Conservation (phyloP, 2,797 vertebrate species). For the Ispidina lecontei region DNA sequence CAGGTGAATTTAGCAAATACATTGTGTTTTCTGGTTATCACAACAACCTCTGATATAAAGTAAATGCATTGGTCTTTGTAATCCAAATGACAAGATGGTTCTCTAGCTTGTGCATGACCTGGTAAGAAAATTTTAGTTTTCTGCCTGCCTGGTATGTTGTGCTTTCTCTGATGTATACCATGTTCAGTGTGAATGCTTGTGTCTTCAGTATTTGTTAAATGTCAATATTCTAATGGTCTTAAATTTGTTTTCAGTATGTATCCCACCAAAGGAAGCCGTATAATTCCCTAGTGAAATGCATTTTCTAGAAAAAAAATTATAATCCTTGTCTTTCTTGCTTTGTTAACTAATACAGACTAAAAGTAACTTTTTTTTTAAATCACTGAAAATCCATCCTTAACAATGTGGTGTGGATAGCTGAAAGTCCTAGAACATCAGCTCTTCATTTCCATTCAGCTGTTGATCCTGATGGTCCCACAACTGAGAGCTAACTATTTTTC, state of each 20-base stretch:
- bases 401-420: background rate
- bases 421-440: background rate
- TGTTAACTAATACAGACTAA: background rate
- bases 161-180: background rate
- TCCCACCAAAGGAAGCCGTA: background rate
- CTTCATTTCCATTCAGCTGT: background rate
- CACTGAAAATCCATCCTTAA: background rate
- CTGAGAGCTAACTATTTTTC: background rate
- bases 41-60: background rate
- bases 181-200: background rate
- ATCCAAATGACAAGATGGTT: background rate
- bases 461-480: background rate
- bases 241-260: background rate
- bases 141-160: slow-evolving; percentile 4
- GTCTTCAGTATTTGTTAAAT: background rate
- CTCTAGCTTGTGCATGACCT: slow-evolving; percentile 2
- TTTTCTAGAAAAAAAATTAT: background rate
- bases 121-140: background rate
- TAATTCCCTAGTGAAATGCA: background rate
- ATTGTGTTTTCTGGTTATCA: background rate
- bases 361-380: background rate
- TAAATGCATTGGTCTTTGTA: background rate
- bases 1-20: background rate
- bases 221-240: background rate
- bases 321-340: background rate